phyloP scores from a whole-genome alignment of 2,888 invertebrate genomes.

The Tetranychus piercei region DNA sequence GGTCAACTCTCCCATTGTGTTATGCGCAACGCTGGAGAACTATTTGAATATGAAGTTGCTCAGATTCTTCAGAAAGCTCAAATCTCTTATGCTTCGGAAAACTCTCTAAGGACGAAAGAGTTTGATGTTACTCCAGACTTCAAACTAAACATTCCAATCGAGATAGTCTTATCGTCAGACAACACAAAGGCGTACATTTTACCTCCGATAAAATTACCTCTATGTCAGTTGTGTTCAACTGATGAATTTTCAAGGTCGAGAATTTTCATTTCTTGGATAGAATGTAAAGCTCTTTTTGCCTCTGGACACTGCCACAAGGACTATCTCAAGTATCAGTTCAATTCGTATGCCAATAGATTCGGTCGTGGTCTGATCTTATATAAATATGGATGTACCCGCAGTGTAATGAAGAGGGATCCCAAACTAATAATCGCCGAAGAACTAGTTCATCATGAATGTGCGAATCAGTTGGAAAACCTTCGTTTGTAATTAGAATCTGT shows the following conservation, averaged over 20 bases:
- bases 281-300: conserved; percentile 20
- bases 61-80: background rate
- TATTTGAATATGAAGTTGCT: conserved; percentile 15
- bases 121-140: conserved; percentile 21
- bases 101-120: conserved; percentile 3
- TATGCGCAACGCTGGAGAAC: conserved; percentile 9
- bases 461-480: no score
- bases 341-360: conserved; percentile 18
- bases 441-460: background rate
- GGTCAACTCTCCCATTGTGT: conserved; percentile 11
- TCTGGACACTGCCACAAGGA: conserved; percentile 13
- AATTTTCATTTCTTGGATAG: conserved; percentile 17
- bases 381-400: conserved; percentile 12
- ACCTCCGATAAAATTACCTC: background rate
- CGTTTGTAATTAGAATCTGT: no score
- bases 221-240: background rate
- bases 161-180: background rate
- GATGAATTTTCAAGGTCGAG: background rate
- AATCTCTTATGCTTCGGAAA: conserved; percentile 12
- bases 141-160: conserved; percentile 17
- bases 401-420: background rate
- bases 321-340: conserved; percentile 15
- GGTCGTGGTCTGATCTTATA: conserved; percentile 17
- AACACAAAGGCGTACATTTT: background rate
- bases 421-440: background rate